Evolutionary conservation across 2,888 invertebrate species (phyloP), one percentile per base, ranked within the genome.

Genomic region (Orthosia gothica): DNA sequence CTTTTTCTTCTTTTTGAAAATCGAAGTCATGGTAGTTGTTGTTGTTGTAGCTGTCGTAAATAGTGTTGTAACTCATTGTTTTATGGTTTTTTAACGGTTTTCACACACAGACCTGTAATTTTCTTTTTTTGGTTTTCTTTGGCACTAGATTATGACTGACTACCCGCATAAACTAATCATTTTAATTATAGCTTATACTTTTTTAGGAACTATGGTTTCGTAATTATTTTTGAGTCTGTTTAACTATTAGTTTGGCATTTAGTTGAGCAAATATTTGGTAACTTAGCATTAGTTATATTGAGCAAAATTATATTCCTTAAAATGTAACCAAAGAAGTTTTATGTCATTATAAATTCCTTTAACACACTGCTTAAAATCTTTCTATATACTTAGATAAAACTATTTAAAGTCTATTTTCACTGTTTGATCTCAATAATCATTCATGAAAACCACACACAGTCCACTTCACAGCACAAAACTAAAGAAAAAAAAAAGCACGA

Each of bases 61-160:
- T 88, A 61, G 90, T 88, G 87, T 90, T 92, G 87, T 94, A 95
- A 85, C 90, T 94, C 95, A 96, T 96, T 82, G 59, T 80, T 23
- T 23, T 58, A 2, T 13, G 32, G 0, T 40, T 63, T 52, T 23
- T 7, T 49, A 4, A 9, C 0, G 4, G 9, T 15, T n/a, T 13
- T 23, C 4, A 2, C 54, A 7, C 3, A 5, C n/a, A 12, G 40
- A 1, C 15, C 0, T 15, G 13, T 13, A 9, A 26, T 50, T 26
- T 5, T 40, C 45, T 73, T 32, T 52, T 49, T 47, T 0, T 23
- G 63, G 40, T 13, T 59, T 57, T 61, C 3, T 50, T 23, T 18
- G 5, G 23, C 15, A n/a, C 20, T 9, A 2, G n/a, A 40, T 15
- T 47, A 47, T 23, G 13, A 7, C 11, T 26, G 47, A 62, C 54